Base-by-base conservation (phyloP, 1,140 invertebrate genomes). In the Aricia agestis region DNA sequence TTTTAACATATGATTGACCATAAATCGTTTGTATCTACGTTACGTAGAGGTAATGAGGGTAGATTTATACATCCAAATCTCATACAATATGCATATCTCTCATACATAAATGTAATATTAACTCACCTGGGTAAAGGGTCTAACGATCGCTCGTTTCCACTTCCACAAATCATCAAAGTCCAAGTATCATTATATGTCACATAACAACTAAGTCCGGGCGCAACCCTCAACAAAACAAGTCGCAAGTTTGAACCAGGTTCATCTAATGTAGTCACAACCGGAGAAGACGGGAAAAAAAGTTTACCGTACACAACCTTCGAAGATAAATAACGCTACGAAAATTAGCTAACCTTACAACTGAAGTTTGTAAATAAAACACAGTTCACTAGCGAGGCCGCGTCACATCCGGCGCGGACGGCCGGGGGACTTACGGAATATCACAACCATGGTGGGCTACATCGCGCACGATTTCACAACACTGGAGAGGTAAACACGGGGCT, bases 401-500 rank as follows among this genome's bases (percentile, higher is more conserved):
- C 36, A 36, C 36, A 36, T 36, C 45, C 45, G 45, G 11, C 45
- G 45, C 45, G 36, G 6, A 36, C 36, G 36, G 36, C 36, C 36
- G 6, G 36, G 36, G 36, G 36, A 36, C 45, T 52, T 52, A 52
- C 45, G 4, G 45, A 15, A 15, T 63, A 63, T 63, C 59, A 63
- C 70, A 77, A 76, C 75, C 67, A 75, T 77, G 80, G 75, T 75
- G 78, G 78, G 69, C 71, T 73, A 31, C 58, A 74, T 75, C 32
- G 36, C 57, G 57, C 57, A 69, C 61, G 57, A 31, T 82, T 85
- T 91, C 89, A 90, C 89, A 91, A 91, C 89, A 90, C 89, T 82
- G 82, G 81, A 87, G 89, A 91, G 86, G 86, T 91, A 91, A 88
- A 86, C 85, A 91, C 86, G 74, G 78, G 75, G 68, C 70, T 76